phyloP scores from a whole-genome alignment of 2,113 vertebrate genomes.

The Cynopterus brachyotis region DNA sequence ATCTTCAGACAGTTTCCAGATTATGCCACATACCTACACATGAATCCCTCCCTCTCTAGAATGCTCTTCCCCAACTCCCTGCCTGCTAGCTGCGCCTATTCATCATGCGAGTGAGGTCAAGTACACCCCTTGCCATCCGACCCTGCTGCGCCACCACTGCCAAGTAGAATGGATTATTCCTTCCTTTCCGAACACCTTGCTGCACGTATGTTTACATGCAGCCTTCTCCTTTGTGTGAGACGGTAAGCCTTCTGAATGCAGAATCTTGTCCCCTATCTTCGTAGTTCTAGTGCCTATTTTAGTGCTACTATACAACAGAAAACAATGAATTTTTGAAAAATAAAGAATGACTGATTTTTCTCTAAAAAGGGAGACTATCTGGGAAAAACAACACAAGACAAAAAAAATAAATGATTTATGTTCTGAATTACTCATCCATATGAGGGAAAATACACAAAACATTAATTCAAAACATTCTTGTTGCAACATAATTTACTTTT shows the following conservation, averaged over 20 bases:
- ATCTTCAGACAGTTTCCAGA: not conserved
- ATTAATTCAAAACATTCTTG: slow-evolving; percentile 33
- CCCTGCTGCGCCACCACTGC: not conserved
- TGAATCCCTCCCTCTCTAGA: not conserved
- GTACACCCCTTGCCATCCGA: not conserved
- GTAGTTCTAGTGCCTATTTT: not conserved
- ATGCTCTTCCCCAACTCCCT: not conserved
- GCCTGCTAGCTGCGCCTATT: not conserved
- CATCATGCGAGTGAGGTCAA: not conserved
- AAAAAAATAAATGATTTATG: slow-evolving; percentile 16
- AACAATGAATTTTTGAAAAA: not conserved
- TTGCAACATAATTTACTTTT: not conserved
- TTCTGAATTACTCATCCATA: slow-evolving; percentile 25
- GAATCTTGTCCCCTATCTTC: not conserved
- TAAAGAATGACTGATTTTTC: not conserved
- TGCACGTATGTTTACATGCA: not conserved
- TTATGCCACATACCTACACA: not conserved
- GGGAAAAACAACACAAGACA: not conserved
- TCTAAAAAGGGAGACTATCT: not conserved
- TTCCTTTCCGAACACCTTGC: not conserved
- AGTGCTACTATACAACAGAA: not conserved
- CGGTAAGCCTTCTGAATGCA: not conserved
- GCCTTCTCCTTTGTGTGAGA: not conserved
- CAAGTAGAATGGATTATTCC: not conserved
- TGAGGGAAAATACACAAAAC: not conserved